Conservation (phyloP, 1,140 invertebrate species). For the Drosophila setifemur region DNA sequence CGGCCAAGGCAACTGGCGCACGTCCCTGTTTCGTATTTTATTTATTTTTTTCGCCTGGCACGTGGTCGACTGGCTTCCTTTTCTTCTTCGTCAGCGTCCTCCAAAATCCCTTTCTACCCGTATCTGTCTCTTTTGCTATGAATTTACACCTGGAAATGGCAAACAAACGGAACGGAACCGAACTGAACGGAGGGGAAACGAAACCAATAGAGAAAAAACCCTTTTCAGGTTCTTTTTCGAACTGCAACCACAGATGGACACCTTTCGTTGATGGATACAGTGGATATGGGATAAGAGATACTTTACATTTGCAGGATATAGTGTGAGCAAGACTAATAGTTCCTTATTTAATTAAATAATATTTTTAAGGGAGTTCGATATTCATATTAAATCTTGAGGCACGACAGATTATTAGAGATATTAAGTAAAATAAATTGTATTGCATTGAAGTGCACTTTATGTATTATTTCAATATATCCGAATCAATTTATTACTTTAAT, state of each 20-base stretch:
- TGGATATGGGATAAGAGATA: neutral
- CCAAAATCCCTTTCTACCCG: constrained; percentile 26
- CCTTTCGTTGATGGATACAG: constrained; percentile 37
- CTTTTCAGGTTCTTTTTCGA: constrained; percentile 47
- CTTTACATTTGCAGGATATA: too few species aligned
- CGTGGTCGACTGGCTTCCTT: constrained; percentile 54
- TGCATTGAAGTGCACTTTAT: too few species aligned
- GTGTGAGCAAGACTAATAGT: too few species aligned
- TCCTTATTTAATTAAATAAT: too few species aligned
- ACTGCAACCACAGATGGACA: constrained; percentile 72
- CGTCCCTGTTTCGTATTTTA: constrained; percentile 48
- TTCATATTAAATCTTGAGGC: too few species aligned
- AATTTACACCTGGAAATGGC: constrained; percentile 81
- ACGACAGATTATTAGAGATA: too few species aligned
- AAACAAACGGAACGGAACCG: constrained; percentile 53
- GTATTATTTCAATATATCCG: too few species aligned
- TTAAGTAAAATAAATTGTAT: too few species aligned
- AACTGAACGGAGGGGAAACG: constrained; percentile 8
- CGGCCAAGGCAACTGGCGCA: constrained; percentile 70
- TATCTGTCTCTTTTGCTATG: constrained; percentile 27
- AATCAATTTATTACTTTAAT: too few species aligned
- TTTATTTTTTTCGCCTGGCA: constrained; percentile 20
- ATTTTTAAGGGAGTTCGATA: too few species aligned
- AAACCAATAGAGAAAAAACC: constrained; percentile 39
- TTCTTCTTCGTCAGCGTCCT: constrained; percentile 22